Conservation (phyloP, 1,140 invertebrate species). For the Zophobas morio region DNA sequence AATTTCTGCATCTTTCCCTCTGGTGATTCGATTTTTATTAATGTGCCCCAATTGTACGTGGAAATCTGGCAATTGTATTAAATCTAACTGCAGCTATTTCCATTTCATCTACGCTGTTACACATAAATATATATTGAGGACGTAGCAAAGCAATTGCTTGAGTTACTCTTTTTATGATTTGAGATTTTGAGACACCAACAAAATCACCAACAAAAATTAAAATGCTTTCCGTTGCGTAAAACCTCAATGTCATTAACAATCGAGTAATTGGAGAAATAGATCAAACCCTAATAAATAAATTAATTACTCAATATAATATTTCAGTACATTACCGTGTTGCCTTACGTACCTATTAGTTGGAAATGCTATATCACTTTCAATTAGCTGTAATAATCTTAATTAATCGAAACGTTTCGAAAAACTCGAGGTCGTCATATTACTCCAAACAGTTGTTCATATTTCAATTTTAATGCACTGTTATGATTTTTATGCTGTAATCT, state of each 20-base stretch:
- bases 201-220: constrained; percentile 44
- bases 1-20: no score
- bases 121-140: no score
- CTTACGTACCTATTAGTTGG: background rate
- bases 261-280: background rate
- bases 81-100: no score
- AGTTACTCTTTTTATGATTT: no score
- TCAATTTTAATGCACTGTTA: no score
- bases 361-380: background rate
- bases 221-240: constrained; percentile 51
- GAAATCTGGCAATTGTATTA: no score
- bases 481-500: no score
- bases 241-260: constrained; percentile 29
- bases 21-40: no score
- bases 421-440: background rate
- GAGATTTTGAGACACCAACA: background rate
- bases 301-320: background rate
- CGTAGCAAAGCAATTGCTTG: no score
- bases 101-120: no score
- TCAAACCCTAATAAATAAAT: background rate
- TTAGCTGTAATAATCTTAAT: background rate
- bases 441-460: background rate
- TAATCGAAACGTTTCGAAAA: background rate
- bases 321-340: background rate
- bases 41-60: no score